Evolutionary conservation across 2,113 vertebrate genomes (phyloP).

Genomic region (Upupa epops): DNA sequence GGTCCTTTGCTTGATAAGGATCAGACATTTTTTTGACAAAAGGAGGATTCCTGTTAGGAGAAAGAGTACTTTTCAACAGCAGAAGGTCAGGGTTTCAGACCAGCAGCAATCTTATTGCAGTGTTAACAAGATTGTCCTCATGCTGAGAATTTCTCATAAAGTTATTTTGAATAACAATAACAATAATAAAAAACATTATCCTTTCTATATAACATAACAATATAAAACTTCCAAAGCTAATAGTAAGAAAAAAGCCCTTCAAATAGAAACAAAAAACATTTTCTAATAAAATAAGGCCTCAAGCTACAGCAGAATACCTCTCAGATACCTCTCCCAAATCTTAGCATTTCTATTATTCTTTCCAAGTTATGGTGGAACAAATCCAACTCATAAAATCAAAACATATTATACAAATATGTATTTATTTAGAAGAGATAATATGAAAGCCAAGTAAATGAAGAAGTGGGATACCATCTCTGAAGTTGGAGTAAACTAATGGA

Average conservation of each 20-base stretch:
- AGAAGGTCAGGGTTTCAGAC: not conserved
- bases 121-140: not conserved
- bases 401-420: constrained; percentile 19
- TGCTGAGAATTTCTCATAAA: constrained; percentile 23
- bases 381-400: constrained; percentile 50
- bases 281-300: constrained; percentile 67
- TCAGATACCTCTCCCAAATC: constrained; percentile 43
- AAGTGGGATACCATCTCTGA: not conserved
- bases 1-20: not conserved
- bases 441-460: not conserved
- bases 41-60: not conserved
- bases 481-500: not conserved
- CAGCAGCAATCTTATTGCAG: not conserved
- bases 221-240: constrained; percentile 37
- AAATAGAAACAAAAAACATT: not conserved
- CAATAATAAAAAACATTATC: not conserved
- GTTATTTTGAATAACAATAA: constrained; percentile 26
- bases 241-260: not conserved
- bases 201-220: not conserved
- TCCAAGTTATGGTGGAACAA: constrained; percentile 2
- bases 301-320: constrained; percentile 22
- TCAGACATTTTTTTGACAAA: not conserved
- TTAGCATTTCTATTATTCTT: constrained; percentile 9
- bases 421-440: constrained; percentile 19
- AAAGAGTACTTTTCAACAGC: not conserved